Base-by-base conservation (phyloP, 2,888 invertebrate genomes). In the Epinotia nisella region DNA sequence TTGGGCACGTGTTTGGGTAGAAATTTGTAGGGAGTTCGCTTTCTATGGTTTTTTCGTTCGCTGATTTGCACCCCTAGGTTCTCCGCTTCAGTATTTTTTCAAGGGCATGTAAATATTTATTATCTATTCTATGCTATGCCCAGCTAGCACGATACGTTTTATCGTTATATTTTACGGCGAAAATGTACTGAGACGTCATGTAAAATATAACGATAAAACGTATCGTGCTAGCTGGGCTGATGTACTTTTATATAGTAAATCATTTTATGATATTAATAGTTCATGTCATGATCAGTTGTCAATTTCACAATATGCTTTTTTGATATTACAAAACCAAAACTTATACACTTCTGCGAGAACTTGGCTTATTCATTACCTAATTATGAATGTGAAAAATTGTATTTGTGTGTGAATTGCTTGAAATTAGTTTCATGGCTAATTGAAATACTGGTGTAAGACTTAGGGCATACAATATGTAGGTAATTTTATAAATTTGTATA, bases 401-500 rank as follows among this genome's bases (percentile, higher is more conserved):
- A 53, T 74, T 29, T 72, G 66, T 77, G 74, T 76, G 78, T 77
- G 75, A 78, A 74, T 73, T 75, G 77, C 78, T 78, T 78, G 56
- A 75, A 55, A 72, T 76, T 78, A 62, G 67, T 79, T 78, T 76
- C 79, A 77, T 78, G 77, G 77, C 77, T 78, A 78, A 75, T 77
- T 77, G 76, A 76, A 60, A 75, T 75, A 74, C 75, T 72, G 72
- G 74, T 74, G 75, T 74, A 73, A 70, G 71, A 70, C 55, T 71
- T 75, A 58, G 66, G 74, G 66, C 74, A 75, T 74, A 74, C 75
- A 74, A 66, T 78, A 76, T 78, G 78, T 82, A 85, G 81, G 83
- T 87, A 87, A 88, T 89, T 88, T 88, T 90, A 88, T 88, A 89
- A 73, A 89, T 87, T 88, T 91, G 90, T 91, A 90, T 83, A 91